Evolutionary conservation across 2,888 invertebrate species (phyloP).

Genomic region (Aethes cnicana): DNA sequence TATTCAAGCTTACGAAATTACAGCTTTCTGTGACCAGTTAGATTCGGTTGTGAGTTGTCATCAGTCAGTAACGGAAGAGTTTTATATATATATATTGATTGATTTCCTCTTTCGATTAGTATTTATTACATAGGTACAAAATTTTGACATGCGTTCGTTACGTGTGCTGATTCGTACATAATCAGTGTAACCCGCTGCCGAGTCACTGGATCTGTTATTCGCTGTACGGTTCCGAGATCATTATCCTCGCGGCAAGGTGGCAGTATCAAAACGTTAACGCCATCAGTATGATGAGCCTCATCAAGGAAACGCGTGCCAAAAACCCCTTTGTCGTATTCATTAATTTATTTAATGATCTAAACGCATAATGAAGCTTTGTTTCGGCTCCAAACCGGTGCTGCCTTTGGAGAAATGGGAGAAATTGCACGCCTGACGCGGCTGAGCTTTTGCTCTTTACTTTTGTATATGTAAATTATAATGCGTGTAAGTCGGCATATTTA

Average conservation of each 20-base stretch:
- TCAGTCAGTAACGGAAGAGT: too few relatives aligned
- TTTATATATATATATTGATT: too few relatives aligned
- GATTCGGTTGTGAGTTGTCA: too few relatives aligned
- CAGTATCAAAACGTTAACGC: slow-evolving; percentile 39
- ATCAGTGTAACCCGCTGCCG: too few relatives aligned
- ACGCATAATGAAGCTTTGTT: slow-evolving; percentile 68
- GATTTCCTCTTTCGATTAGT: too few relatives aligned
- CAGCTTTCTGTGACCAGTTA: too few relatives aligned
- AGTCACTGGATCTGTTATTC: too few relatives aligned
- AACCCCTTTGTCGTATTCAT: slow-evolving; percentile 61
- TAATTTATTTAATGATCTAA: slow-evolving; percentile 70
- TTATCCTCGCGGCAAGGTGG: slow-evolving; percentile 40
- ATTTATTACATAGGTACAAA: too few relatives aligned
- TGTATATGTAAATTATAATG: slow-evolving; percentile 11
- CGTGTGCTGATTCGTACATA: too few relatives aligned
- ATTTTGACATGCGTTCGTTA: too few relatives aligned
- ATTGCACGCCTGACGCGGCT: slow-evolving; percentile 49
- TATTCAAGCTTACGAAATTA: too few relatives aligned
- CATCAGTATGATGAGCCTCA: slow-evolving; percentile 57
- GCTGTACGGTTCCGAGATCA: too few relatives aligned
- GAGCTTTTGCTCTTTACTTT: slow-evolving; percentile 42
- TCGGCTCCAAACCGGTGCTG: slow-evolving; percentile 49
- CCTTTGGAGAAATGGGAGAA: slow-evolving; percentile 56
- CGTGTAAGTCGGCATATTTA: neutral
- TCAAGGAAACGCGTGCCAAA: slow-evolving; percentile 50